A percentile compares a stretch with the other conserved stretches of the same genome.
Evolutionary conservation across 2,113 vertebrate species (phyloP).

Genomic region (Cyprinodon brontotheroides): DNA sequence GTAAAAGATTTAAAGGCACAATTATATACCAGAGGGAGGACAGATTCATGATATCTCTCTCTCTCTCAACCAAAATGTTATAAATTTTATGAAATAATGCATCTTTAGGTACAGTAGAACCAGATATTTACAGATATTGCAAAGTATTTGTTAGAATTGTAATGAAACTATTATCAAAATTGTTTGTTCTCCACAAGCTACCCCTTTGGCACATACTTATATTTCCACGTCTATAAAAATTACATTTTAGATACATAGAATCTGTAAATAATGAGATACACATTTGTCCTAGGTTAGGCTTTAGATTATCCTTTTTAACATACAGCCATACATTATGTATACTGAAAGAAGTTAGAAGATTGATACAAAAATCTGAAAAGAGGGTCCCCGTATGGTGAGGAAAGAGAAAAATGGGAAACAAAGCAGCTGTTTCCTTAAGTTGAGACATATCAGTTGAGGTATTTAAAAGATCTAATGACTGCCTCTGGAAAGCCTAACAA

Average conservation of each 20-base stretch:
- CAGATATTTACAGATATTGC: neutral
- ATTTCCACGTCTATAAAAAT: neutral
- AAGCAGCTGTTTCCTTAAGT: neutral
- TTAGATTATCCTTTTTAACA: neutral
- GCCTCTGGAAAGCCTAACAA: neutral
- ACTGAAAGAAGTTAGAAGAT: neutral
- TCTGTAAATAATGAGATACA: neutral
- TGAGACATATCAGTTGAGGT: neutral
- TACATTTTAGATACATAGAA: constrained; percentile 11
- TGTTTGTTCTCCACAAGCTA: neutral
- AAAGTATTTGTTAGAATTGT: neutral
- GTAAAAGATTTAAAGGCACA: constrained; percentile 19
- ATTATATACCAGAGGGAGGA: constrained; percentile 13
- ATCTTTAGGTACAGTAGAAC: neutral
- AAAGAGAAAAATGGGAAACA: neutral
- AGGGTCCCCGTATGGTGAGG: neutral
- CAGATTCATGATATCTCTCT: constrained; percentile 18
- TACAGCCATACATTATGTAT: too few species aligned
- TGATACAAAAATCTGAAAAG: neutral
- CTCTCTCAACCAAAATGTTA: constrained; percentile 14
- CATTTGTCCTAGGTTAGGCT: neutral
- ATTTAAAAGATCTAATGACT: constrained; percentile 5
- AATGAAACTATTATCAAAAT: neutral
- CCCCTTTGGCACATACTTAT: neutral
- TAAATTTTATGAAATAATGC: constrained; percentile 29